A percentile compares a stretch with the other conserved stretches of the same genome.
phyloP scores from a whole-genome alignment of 1,140 invertebrate species.

The Hirudo medicinalis region DNA sequence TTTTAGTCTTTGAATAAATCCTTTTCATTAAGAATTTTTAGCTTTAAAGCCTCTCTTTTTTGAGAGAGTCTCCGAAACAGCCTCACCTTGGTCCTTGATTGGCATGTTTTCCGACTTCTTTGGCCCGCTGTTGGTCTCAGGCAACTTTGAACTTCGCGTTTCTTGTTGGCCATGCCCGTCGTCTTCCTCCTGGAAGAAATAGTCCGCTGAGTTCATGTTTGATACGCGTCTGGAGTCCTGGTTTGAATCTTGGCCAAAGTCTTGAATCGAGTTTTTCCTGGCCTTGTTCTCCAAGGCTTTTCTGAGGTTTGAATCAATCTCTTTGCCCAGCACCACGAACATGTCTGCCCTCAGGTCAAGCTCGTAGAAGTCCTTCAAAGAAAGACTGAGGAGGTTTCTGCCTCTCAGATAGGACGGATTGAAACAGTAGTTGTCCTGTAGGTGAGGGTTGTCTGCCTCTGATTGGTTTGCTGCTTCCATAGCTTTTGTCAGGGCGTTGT shows the following conservation, averaged over 20 bases:
- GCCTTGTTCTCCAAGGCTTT: no score
- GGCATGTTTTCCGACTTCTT: no score
- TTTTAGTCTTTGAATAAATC: no score
- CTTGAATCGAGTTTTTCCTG: no score
- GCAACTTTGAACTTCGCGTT: no score
- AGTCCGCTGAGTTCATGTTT: not conserved
- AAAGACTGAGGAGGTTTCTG: not conserved
- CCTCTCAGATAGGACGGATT: conserved; percentile 8
- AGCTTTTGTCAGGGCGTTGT: not conserved
- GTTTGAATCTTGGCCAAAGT: not conserved
- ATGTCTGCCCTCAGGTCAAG: not conserved
- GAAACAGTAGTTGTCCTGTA: conserved; percentile 1
- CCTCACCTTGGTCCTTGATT: no score
- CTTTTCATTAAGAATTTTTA: no score
- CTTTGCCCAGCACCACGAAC: not conserved
- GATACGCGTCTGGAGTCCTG: not conserved
- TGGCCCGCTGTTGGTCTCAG: no score
- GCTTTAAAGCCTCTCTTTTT: no score
- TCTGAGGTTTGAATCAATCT: not conserved
- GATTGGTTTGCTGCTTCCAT: not conserved
- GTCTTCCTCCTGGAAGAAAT: not conserved
- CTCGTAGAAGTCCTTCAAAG: conserved; percentile 1
- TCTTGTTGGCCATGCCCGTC: not conserved
- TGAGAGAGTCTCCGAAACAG: no score
- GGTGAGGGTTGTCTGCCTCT: not conserved